Evolutionary conservation across 2,888 invertebrate genomes (phyloP).

Genomic region (Diaperis boleti): DNA sequence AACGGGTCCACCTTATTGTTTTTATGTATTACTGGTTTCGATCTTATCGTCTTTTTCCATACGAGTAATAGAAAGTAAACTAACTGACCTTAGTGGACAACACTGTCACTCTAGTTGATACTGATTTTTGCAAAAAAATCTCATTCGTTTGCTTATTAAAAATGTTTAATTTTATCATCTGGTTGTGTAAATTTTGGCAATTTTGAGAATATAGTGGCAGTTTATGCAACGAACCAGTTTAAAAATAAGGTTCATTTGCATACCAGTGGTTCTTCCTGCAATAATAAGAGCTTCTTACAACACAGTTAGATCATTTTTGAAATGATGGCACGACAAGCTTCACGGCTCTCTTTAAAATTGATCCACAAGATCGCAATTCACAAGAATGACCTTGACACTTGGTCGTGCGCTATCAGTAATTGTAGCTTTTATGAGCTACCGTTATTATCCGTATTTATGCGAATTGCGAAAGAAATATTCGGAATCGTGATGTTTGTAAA

Average conservation of each 20-base stretch:
- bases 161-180: not conserved
- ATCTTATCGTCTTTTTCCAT: not conserved
- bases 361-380: constrained; percentile 23
- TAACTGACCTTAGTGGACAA: not conserved
- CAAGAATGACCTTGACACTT: constrained; percentile 31
- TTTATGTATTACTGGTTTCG: not conserved
- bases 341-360: too few species aligned
- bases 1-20: not conserved
- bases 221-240: constrained; percentile 32
- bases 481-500: constrained; percentile 16
- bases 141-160: not conserved
- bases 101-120: not conserved
- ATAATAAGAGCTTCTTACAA: constrained; percentile 10
- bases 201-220: not conserved
- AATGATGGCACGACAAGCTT: too few species aligned
- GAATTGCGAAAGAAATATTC: constrained; percentile 7
- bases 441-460: constrained; percentile 8
- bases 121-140: too few species aligned
- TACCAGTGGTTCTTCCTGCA: constrained; percentile 9
- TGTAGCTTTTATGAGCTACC: constrained; percentile 9
- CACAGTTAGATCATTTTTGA: too few species aligned
- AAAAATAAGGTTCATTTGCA: constrained; percentile 30
- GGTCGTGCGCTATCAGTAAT: constrained; percentile 27
- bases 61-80: constrained; percentile 1
- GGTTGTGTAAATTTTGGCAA: not conserved